Base-by-base conservation (phyloP, 2,797 vertebrate genomes). In the Galagoides demidoff region DNA sequence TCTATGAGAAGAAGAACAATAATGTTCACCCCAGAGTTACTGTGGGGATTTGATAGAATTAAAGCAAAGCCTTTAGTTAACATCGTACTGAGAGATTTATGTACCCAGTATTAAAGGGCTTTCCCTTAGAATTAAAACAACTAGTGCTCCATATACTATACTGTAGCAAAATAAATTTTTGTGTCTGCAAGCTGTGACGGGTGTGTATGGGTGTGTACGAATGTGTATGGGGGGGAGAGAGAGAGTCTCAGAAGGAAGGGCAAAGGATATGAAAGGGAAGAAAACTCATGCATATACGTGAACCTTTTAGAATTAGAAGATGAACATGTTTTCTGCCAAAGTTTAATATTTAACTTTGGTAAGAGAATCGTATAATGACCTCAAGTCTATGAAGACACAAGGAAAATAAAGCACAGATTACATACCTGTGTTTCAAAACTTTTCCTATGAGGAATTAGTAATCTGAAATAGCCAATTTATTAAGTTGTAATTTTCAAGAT, bases 311-410 rank as follows among this genome's bases (percentile, higher is more conserved):
- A 31, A 78, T 71, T 74, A 90, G 7, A 82, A 45, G 12, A 27
- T 52, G 86, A 74, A 77, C 13, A 19, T 55, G 13, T 34, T 83
- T 83, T 79, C 16, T 76, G 25, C 49, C 61, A 83, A 90, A 74
- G 13, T 10, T 92, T 85, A 84, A 79, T 93, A 71, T 82, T 86
- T 92, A 92, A 78, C 52, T 77, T 63, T 37, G 31, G 22, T 34
- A 87, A 66, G 3, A 61, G n/a, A 93, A 71, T 92, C 3, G 13
- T 89, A 66, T 43, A 79, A 29, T 64, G 12, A 27, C 31, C 85
- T 57, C 23, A 82, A 68, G 16, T 70, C 59, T 90, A 27, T 71
- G 31, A 84, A 52, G 34, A 86, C 9, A 22, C 0, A 10, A 55
- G 22, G 34, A 52, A 92, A 66, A 74, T 43, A 27, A 39, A 95